These are phyloP conservation scores for Brachionichthys hirsutus DNA, from an alignment of 2,113 vertebrate species.

Conservation along the genomic window DNA sequence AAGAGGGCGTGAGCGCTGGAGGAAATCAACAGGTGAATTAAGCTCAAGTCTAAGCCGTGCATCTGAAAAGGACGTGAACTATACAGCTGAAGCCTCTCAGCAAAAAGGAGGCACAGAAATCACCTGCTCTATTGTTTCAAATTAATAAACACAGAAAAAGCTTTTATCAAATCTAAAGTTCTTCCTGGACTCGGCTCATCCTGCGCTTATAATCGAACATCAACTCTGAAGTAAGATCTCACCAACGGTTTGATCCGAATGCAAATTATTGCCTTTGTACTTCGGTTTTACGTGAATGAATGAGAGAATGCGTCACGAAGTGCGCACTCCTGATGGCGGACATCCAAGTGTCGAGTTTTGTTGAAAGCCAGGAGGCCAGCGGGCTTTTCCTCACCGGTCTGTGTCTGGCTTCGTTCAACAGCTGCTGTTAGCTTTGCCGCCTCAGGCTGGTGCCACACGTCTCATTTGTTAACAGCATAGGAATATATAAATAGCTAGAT, in stretches of 20 bases:
- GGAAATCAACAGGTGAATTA: no score
- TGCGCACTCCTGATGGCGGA: conserved; percentile 29
- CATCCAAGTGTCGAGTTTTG: conserved; percentile 34
- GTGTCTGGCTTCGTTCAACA: conserved; percentile 46
- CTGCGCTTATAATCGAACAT: conserved; percentile 14
- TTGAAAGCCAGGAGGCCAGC: conserved; percentile 34
- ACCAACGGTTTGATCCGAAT: background rate
- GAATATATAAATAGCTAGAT: conserved; percentile 40
- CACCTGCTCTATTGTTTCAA: conserved; percentile 41
- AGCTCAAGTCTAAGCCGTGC: no score
- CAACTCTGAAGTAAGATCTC: conserved; percentile 9
- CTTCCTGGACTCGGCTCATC: background rate
- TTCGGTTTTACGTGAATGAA: conserved; percentile 6
- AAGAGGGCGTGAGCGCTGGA: background rate
- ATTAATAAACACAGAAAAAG: conserved; percentile 8
- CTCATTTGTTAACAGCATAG: conserved; percentile 21
- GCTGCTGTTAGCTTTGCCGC: conserved; percentile 30
- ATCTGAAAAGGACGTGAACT: no score
- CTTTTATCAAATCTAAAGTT: conserved; percentile 15
- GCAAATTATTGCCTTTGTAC: conserved; percentile 1
- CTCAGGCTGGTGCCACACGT: conserved; percentile 20
- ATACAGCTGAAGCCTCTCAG: no score
- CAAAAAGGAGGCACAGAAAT: conserved; percentile 12
- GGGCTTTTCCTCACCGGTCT: conserved; percentile 40
- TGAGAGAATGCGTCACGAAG: background rate